phyloP scores from a whole-genome alignment of 1,140 invertebrate species.

The Acromyrmex charruanus region DNA sequence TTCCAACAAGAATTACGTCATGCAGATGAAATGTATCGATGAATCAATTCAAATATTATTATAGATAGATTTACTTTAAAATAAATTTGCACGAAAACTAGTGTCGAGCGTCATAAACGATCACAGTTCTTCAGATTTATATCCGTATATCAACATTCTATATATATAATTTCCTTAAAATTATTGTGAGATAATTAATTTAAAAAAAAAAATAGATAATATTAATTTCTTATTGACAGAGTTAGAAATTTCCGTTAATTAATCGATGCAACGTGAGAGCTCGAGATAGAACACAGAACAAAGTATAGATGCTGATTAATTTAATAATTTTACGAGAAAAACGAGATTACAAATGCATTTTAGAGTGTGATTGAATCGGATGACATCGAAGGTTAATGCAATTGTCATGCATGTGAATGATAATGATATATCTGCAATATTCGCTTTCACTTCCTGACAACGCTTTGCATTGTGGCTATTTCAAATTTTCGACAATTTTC shows the following conservation, averaged over 20 bases:
- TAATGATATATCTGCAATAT: conserved; percentile 13
- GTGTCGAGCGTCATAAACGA: neutral
- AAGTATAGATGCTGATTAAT: conserved; percentile 6
- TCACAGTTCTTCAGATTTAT: neutral
- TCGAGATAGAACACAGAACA: neutral
- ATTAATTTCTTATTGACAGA: neutral
- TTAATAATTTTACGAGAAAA: conserved; percentile 28
- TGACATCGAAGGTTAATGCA: conserved; percentile 31
- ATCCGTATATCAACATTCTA: neutral
- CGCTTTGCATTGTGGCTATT: neutral
- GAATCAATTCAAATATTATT: neutral
- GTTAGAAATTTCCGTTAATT: neutral
- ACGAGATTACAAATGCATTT: conserved; percentile 25
- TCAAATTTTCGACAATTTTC: conserved; percentile 21
- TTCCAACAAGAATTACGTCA: conserved; percentile 18
- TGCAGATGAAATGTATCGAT: conserved; percentile 29
- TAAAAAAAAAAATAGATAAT: neutral
- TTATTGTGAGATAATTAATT: neutral
- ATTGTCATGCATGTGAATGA: conserved; percentile 26
- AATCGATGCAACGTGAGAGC: neutral
- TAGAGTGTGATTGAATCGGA: conserved; percentile 11
- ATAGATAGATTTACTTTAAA: conserved; percentile 26
- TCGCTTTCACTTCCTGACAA: conserved; percentile 31
- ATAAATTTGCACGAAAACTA: conserved; percentile 1
- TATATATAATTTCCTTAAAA: neutral